phyloP scores from a whole-genome alignment of 2,888 invertebrate species.

The Oscheius myriophilus region DNA sequence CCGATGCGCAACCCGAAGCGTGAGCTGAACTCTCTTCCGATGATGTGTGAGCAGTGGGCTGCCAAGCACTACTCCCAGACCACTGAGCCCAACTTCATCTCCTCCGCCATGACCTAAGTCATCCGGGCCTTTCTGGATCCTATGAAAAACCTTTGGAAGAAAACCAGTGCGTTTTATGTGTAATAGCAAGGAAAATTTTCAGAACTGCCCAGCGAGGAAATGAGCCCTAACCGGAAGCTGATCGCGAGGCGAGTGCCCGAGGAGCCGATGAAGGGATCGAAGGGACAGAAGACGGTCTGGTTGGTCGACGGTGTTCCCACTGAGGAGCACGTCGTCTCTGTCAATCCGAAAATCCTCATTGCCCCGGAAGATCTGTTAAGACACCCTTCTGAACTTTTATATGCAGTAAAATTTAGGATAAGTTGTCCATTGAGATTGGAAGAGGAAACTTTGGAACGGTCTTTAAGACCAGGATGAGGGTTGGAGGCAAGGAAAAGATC shows the following conservation, averaged over 20 bases:
- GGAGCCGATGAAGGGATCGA: too few relatives aligned
- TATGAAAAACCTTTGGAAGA: not conserved
- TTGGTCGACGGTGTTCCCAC: not conserved
- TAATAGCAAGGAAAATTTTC: not conserved
- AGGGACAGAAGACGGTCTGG: too few relatives aligned
- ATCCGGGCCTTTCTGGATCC: not conserved
- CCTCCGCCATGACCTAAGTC: not conserved
- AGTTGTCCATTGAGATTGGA: constrained; percentile 2
- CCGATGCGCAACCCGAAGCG: not conserved
- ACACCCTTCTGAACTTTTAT: too few relatives aligned
- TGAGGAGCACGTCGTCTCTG: not conserved
- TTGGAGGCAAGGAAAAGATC: too few relatives aligned
- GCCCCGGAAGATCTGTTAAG: not conserved
- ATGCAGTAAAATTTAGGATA: too few relatives aligned
- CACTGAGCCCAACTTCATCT: constrained; percentile 5
- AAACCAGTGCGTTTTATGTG: not conserved
- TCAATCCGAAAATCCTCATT: constrained; percentile 5
- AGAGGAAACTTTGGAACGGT: not conserved
- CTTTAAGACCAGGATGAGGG: not conserved
- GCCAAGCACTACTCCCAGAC: constrained; percentile 44
- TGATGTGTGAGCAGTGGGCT: constrained; percentile 52
- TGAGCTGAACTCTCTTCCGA: constrained; percentile 32
- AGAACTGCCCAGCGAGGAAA: not conserved
- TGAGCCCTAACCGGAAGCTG: constrained; percentile 1
- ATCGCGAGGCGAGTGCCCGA: too few relatives aligned